Base-by-base conservation (phyloP, 2,797 vertebrate genomes). In the Clamator glandarius region DNA sequence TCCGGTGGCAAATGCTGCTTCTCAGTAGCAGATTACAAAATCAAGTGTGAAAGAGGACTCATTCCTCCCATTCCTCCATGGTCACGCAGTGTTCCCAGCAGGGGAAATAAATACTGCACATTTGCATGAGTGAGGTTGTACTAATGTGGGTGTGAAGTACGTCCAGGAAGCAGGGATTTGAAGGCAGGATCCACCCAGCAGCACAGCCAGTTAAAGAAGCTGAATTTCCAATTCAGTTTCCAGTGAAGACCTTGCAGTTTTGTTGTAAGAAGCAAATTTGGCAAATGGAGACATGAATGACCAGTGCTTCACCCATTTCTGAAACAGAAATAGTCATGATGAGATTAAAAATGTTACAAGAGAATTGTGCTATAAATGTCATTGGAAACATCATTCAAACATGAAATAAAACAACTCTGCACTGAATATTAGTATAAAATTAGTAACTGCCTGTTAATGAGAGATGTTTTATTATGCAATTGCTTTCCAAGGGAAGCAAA, bases 11-110 rank as follows among this genome's bases (percentile, higher is more conserved):
- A 93, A 18, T 52, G 11, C 48, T 81, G 46, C 14, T 11, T 89
- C 54, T 72, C 9, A 2, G 92, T 91, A 95, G 62, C 31, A 29
- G 35, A 93, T 94, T 96, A 66, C 76, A 39, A 87, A 89, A 87
- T 15, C 0, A 0, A 69, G 39, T 2, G 18, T 84, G 79, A 84
- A 59, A 59, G 79, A 72, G n/a, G 31, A 19, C 54, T 91, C 89
- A 89, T 95, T 93, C 75, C 29, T 93, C 23, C 68, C 82, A 35
- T 91, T 96, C 54, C 73, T 57, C 25, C 3, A 0, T 14, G 69
- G 64, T 72, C 92, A 88, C 14, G 1, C 20, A n/a, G 28, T 1
- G 2, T 89, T 91, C 90, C 87, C 55, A 5, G 58, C 66, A 63
- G 58, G 12, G 28, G 58, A 75, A 63, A 46, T 18, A 48, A 48